Evolutionary conservation across 1,140 invertebrate species (phyloP), one percentile per base, ranked within the genome.

Genomic region (Zophobas atratus): DNA sequence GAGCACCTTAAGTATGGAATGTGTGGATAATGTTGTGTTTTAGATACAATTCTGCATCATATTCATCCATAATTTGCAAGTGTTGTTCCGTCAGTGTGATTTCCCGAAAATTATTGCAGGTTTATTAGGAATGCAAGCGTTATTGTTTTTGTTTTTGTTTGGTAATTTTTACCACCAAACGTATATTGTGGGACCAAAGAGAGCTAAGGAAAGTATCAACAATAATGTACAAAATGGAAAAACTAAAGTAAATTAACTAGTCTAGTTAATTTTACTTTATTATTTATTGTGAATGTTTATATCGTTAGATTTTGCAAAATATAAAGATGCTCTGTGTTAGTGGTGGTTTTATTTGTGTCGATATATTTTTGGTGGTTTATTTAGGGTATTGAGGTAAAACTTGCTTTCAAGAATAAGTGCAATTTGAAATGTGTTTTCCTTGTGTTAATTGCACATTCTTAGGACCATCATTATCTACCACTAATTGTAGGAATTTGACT

Each of bases 141-240:
- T 91, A 6, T 88, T 96, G 36, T 97, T 97, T 87, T 90, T 96
- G 46, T 93, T 95, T 81, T 90, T 97, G 83, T 97, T 97, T 84
- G 92, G 92, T 1, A 91, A 93, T 53, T 97, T 97, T 86, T 97
- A 97, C 84, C 87, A 92, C 39, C 89, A 90, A 74, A 93, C 91
- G 78, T 97, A 97, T 75, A 38, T 75, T 46, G 33, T 36, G 39
- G 34, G 51, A 72, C 72, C 55, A 20, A 6, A 36, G 35, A 41
- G 4, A 20, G 36, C 51, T 56, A 36, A 34, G 39, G 56, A 35
- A n/a, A 60, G 60, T 6, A 39, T 38, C 38, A 46, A 56, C 55
- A 57, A 34, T 38, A 75, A 56, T 56, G 71, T 73, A 55, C 55
- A 75, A 75, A 56, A 56, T 34, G 70, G 70, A 5, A 72, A 72